A percentile compares a stretch with the other conserved stretches of the same genome.
Evolutionary conservation across 2,888 invertebrate genomes (phyloP).

Genomic region (Apomyelois bistriatella): DNA sequence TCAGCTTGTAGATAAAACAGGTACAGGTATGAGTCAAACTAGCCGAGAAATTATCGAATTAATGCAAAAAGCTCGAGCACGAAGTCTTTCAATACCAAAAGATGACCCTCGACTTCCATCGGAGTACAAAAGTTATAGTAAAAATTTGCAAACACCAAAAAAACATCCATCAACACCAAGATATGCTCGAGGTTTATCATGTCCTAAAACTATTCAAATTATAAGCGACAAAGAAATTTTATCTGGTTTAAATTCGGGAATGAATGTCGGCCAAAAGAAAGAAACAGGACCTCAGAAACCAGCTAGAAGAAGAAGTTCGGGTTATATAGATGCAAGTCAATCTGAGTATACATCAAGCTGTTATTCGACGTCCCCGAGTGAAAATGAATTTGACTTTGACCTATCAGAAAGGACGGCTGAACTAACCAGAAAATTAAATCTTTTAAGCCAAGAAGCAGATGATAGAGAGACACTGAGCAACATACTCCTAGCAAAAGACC

Average conservation of each 20-base stretch:
- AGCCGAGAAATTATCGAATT: conserved; percentile 71
- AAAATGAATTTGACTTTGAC: conserved; percentile 76
- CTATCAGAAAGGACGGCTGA: conserved; percentile 69
- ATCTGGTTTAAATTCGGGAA: conserved; percentile 69
- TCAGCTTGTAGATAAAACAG: conserved; percentile 53
- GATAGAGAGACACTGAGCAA: conserved; percentile 42
- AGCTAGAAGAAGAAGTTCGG: conserved; percentile 57
- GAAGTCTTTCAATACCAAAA: conserved; percentile 75
- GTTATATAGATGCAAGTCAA: conserved; percentile 74
- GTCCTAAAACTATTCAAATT: conserved; percentile 76
- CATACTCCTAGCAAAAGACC: conserved; percentile 45
- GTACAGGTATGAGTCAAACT: conserved; percentile 68
- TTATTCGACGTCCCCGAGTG: conserved; percentile 73
- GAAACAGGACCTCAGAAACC: conserved; percentile 51
- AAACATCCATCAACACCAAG: conserved; percentile 63
- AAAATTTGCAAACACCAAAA: conserved; percentile 77
- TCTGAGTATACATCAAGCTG: conserved; percentile 76
- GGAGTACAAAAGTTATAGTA: conserved; percentile 55
- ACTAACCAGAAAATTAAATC: conserved; percentile 62
- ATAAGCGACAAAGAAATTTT: conserved; percentile 75
- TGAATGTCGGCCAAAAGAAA: conserved; percentile 58
- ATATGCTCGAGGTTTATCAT: conserved; percentile 64
- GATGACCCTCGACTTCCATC: conserved; percentile 62
- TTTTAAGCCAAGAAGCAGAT: conserved; percentile 62
- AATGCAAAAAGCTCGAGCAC: conserved; percentile 71